Conservation (phyloP, 2,113 vertebrate species). For the Struthidea cinerea region DNA sequence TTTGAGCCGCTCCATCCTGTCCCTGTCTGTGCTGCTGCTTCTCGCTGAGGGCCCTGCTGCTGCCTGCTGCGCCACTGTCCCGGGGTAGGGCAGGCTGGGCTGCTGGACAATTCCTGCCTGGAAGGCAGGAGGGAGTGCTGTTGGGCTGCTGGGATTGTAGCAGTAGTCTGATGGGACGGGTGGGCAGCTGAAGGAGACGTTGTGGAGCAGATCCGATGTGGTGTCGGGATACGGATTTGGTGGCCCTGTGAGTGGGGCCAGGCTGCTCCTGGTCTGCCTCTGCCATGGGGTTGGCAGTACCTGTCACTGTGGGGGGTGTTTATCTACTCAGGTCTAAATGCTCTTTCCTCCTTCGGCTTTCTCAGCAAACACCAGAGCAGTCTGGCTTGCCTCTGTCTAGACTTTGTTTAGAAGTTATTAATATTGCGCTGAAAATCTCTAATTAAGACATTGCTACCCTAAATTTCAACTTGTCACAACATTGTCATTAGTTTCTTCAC, state of each 20-base stretch:
- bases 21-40: neutral
- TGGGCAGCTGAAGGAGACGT: neutral
- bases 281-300: fast-evolving
- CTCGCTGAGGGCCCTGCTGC: neutral
- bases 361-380: neutral
- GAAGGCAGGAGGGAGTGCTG: neutral
- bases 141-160: fast-evolving
- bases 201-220: neutral
- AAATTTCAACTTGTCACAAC: slow-evolving; percentile 2
- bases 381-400: neutral
- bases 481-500: neutral
- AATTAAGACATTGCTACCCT: neutral
- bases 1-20: neutral
- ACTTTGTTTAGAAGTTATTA: slow-evolving; percentile 17
- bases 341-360: neutral
- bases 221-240: neutral
- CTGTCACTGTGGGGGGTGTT: fast-evolving
- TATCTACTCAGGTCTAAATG: neutral
- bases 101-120: neutral
- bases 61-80: fast-evolving
- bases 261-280: neutral
- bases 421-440: neutral
- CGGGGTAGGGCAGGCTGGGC: neutral
- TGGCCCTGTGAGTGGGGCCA: neutral
- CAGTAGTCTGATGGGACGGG: fast-evolving